These are phyloP conservation scores for Solenopsis invicta DNA, from an alignment of 1,140 invertebrate genomes.

Conservation along the genomic window DNA sequence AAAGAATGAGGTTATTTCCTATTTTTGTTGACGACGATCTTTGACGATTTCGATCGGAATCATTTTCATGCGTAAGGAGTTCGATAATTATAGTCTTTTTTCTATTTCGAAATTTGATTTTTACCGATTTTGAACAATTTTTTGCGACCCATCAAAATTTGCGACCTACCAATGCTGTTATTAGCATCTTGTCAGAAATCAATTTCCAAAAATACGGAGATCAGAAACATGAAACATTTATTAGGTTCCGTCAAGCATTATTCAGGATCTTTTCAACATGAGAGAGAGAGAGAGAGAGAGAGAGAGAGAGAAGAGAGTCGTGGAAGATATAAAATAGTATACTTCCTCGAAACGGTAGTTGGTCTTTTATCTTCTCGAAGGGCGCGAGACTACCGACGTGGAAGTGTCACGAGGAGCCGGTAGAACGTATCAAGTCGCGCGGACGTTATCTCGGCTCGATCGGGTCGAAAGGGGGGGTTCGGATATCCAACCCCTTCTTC, in stretches of 20 bases:
- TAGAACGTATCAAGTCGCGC: constrained; percentile 74
- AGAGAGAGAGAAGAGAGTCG: too few species aligned
- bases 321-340: not conserved
- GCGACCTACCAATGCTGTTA: not conserved
- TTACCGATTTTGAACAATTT: too few species aligned
- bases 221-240: not conserved
- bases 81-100: too few species aligned
- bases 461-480: constrained; percentile 71
- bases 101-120: too few species aligned
- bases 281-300: too few species aligned
- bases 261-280: not conserved
- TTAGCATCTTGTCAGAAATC: not conserved
- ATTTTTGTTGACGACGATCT: too few species aligned
- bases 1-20: too few species aligned
- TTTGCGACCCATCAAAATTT: too few species aligned
- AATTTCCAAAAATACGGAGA: not conserved
- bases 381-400: constrained; percentile 31
- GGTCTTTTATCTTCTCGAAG: not conserved
- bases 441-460: constrained; percentile 74
- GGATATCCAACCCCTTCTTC: constrained; percentile 68
- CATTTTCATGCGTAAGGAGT: too few species aligned
- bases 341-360: constrained; percentile 3
- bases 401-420: constrained; percentile 60
- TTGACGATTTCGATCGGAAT: too few species aligned
- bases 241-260: not conserved